Evolutionary conservation across 2,888 invertebrate species (phyloP).

Genomic region (Argyresthia goedartella): DNA sequence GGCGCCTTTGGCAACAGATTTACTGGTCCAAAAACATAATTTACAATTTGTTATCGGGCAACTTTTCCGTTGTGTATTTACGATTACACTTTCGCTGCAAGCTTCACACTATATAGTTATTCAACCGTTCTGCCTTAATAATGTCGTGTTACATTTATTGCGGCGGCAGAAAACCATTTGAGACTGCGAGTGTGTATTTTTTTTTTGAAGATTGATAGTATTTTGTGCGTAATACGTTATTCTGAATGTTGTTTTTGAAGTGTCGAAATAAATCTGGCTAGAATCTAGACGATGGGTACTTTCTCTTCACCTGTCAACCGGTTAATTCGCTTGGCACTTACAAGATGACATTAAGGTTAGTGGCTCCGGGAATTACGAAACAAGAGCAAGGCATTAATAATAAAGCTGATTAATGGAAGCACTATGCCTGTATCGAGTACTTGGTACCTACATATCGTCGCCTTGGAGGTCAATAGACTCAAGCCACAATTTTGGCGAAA

Average conservation of each 20-base stretch:
- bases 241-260: conserved; percentile 3
- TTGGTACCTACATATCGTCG: no score
- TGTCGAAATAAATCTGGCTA: conserved; percentile 24
- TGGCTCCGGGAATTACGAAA: conserved; percentile 17
- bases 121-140: neutral
- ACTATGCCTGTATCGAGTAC: neutral
- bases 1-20: no score
- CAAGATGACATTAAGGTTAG: conserved; percentile 32
- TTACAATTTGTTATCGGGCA: no score
- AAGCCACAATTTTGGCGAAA: no score
- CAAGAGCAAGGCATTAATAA: conserved; percentile 14
- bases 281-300: conserved; percentile 17
- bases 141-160: neutral
- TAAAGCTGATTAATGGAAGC: conserved; percentile 16
- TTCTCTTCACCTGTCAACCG: conserved; percentile 23
- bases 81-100: no score
- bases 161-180: no score
- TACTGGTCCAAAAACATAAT: no score
- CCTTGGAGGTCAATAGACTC: no score
- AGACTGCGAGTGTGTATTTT: neutral
- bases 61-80: no score
- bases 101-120: neutral
- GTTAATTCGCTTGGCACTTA: conserved; percentile 26
- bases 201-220: neutral
- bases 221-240: conserved; percentile 13